Evolutionary conservation across 2,888 invertebrate genomes (phyloP).

Genomic region (Aromia moschata): DNA sequence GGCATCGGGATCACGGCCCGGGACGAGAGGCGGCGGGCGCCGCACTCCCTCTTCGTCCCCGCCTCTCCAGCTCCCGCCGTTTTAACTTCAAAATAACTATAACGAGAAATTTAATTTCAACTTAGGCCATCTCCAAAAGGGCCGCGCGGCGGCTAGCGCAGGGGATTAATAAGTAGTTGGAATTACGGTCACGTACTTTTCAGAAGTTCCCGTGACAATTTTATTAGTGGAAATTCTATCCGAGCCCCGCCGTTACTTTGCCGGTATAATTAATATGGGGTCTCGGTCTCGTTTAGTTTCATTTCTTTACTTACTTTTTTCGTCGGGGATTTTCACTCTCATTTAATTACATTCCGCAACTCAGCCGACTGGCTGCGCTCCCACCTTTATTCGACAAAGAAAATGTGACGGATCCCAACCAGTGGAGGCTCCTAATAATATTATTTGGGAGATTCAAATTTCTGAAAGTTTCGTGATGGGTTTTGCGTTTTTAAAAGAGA

Average conservation of each 20-base stretch:
- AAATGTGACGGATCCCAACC: constrained; percentile 2
- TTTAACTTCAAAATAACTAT: constrained; percentile 25
- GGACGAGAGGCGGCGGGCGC: constrained; percentile 3
- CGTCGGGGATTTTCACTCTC: constrained; percentile 3
- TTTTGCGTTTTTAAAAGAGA: too few species aligned
- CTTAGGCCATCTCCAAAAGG: constrained; percentile 27
- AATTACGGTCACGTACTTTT: constrained; percentile 41
- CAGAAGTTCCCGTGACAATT: constrained; percentile 38
- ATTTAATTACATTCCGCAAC: constrained; percentile 16
- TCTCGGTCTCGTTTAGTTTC: constrained; percentile 18
- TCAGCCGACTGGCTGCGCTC: not conserved
- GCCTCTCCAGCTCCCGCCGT: too few species aligned
- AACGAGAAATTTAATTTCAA: constrained; percentile 35
- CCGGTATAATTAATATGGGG: constrained; percentile 20
- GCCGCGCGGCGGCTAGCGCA: constrained; percentile 27
- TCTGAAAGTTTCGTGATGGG: too few species aligned
- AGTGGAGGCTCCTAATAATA: too few species aligned
- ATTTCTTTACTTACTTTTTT: constrained; percentile 14
- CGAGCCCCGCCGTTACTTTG: constrained; percentile 13
- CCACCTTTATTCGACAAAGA: constrained; percentile 6
- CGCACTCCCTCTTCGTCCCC: too few species aligned
- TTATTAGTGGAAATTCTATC: constrained; percentile 37
- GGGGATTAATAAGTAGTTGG: constrained; percentile 41
- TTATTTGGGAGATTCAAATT: too few species aligned
- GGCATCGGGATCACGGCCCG: not conserved